Evolutionary conservation across 2,888 invertebrate genomes (phyloP).

Genomic region (Habroteleia sp.): DNA sequence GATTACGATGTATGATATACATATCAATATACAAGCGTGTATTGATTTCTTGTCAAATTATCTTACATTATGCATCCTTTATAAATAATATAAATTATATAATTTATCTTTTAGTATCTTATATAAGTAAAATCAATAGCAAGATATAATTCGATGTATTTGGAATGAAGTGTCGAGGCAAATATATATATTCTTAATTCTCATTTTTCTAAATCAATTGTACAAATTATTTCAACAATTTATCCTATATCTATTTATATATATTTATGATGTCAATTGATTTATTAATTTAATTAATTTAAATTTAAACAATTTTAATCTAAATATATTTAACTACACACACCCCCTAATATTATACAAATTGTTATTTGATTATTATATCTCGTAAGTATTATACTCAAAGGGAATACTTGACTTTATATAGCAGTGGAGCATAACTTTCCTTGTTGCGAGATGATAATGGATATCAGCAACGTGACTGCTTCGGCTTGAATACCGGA

Average conservation of each 20-base stretch:
- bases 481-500: slow-evolving; percentile 33
- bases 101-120: background rate
- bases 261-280: too few species aligned
- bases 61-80: too few species aligned
- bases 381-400: slow-evolving; percentile 35
- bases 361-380: slow-evolving; percentile 57
- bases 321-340: too few species aligned
- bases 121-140: background rate
- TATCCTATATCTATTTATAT: too few species aligned
- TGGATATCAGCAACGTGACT: slow-evolving; percentile 64
- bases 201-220: too few species aligned
- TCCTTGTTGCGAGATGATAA: slow-evolving; percentile 52
- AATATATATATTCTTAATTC: too few species aligned
- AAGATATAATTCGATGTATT: background rate
- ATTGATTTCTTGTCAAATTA: too few species aligned
- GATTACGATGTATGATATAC: too few species aligned
- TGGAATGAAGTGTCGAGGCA: too few species aligned
- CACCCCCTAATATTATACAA: slow-evolving; percentile 28
- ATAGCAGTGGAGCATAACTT: slow-evolving; percentile 35
- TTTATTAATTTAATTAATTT: background rate
- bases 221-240: too few species aligned
- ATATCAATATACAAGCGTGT: too few species aligned
- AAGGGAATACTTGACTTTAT: slow-evolving; percentile 49
- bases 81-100: background rate
- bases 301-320: too few species aligned